phyloP scores from a whole-genome alignment of 2,888 invertebrate genomes.

The Trypoxylon attenuatum region DNA sequence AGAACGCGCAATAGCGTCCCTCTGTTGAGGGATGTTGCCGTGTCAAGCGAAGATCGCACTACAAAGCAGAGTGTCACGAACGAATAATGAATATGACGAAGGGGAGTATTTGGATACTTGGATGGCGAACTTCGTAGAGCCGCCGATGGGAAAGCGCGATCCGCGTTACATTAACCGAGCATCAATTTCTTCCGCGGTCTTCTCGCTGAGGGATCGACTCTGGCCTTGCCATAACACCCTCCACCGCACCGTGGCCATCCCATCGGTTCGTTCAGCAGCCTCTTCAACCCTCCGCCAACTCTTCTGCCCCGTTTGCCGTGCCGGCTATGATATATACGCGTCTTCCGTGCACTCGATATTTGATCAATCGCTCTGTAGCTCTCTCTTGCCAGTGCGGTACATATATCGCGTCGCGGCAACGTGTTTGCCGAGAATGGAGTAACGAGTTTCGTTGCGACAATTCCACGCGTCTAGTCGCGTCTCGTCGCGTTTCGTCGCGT shows the following conservation, averaged over 20 bases:
- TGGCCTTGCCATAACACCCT: too few relatives aligned
- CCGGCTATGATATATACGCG: neutral
- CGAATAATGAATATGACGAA: neutral
- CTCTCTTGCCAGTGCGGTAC: neutral
- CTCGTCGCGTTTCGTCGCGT: too few relatives aligned
- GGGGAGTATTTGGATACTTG: too few relatives aligned
- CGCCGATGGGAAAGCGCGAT: neutral
- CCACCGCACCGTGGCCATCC: too few relatives aligned
- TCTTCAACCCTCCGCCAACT: neutral
- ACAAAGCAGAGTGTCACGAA: neutral
- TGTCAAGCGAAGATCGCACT: neutral
- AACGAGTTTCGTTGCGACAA: slow-evolving; percentile 45
- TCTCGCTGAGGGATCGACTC: slow-evolving; percentile 11
- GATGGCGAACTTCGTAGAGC: neutral
- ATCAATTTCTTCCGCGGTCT: neutral
- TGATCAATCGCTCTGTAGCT: neutral
- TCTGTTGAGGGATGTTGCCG: too few relatives aligned
- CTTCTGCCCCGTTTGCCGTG: neutral
- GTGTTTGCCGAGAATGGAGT: slow-evolving; percentile 23
- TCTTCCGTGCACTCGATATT: neutral
- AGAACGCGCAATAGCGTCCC: too few relatives aligned
- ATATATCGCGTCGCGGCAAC: too few relatives aligned
- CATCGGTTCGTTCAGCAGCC: too few relatives aligned
- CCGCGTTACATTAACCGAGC: too few relatives aligned
- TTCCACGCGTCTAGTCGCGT: too few relatives aligned